phyloP scores from a whole-genome alignment of 2,113 vertebrate species.

The Gyps fulvus region DNA sequence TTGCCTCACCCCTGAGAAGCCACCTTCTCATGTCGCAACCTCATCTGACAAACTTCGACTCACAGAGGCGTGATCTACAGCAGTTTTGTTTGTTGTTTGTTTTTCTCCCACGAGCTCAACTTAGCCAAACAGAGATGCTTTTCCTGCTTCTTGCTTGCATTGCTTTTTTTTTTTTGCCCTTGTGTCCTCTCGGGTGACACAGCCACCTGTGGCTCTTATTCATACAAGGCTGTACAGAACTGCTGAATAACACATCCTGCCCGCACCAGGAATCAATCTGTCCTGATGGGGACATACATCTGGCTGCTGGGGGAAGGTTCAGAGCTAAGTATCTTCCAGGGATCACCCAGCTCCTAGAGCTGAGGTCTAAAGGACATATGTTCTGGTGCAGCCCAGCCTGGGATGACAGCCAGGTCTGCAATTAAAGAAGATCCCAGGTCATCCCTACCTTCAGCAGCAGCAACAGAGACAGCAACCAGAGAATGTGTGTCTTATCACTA shows the following conservation, averaged over 20 bases:
- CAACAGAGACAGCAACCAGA: neutral
- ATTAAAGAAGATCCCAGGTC: neutral
- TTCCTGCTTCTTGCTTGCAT: neutral
- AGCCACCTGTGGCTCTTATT: constrained; percentile 6
- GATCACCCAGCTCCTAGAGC: neutral
- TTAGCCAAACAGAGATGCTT: constrained; percentile 4
- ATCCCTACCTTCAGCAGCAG: neutral
- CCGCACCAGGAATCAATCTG: neutral
- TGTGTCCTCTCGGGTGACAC: neutral
- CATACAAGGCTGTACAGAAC: neutral
- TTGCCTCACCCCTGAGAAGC: neutral
- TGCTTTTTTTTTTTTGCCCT: neutral
- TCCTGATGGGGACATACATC: neutral
- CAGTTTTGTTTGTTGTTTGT: neutral
- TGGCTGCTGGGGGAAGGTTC: neutral
- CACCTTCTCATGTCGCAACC: neutral
- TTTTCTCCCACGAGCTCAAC: neutral
- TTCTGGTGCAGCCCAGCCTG: neutral
- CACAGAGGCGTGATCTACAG: neutral
- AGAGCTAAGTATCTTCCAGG: neutral
- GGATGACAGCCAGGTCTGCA: constrained; percentile 14
- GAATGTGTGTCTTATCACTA: neutral
- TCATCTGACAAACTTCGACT: neutral
- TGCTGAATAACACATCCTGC: neutral
- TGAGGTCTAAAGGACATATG: neutral